Conservation (phyloP, 2,113 vertebrate species). For the Taurulus bubalis region DNA sequence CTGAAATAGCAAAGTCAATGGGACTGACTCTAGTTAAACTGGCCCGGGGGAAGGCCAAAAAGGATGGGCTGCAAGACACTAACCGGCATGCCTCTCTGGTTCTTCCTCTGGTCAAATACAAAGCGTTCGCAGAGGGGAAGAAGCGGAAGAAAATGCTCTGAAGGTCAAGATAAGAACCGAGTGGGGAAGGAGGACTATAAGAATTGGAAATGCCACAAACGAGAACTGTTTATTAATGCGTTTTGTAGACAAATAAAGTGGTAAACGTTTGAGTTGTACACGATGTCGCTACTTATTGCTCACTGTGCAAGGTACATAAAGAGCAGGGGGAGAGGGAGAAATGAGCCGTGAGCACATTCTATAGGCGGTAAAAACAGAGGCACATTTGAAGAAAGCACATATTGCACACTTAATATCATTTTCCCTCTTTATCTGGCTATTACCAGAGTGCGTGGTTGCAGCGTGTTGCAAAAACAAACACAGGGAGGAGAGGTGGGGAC, state of each 20-base stretch:
- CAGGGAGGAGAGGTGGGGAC: background rate
- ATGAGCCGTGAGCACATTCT: conserved; percentile 55
- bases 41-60: conserved; percentile 27
- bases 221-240: conserved; percentile 54
- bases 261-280: conserved; percentile 27
- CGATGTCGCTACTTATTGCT: conserved; percentile 5
- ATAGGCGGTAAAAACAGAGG: conserved; percentile 66
- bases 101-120: conserved; percentile 86
- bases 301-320: conserved; percentile 44
- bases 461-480: conserved; percentile 13
- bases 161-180: background rate
- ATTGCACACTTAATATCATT: conserved; percentile 71
- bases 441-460: conserved; percentile 23
- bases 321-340: background rate
- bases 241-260: conserved; percentile 70
- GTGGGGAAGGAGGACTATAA: background rate
- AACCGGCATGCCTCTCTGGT: conserved; percentile 86
- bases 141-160: conserved; percentile 87
- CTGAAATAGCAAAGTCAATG: conserved; percentile 92
- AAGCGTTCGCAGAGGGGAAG: conserved; percentile 45
- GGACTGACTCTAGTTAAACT: conserved; percentile 86
- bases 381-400: conserved; percentile 76
- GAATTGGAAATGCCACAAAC: conserved; percentile 36
- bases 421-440: conserved; percentile 28
- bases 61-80: conserved; percentile 58